phyloP scores from a whole-genome alignment of 2,888 invertebrate genomes.

The Drosophila nr. medialis region DNA sequence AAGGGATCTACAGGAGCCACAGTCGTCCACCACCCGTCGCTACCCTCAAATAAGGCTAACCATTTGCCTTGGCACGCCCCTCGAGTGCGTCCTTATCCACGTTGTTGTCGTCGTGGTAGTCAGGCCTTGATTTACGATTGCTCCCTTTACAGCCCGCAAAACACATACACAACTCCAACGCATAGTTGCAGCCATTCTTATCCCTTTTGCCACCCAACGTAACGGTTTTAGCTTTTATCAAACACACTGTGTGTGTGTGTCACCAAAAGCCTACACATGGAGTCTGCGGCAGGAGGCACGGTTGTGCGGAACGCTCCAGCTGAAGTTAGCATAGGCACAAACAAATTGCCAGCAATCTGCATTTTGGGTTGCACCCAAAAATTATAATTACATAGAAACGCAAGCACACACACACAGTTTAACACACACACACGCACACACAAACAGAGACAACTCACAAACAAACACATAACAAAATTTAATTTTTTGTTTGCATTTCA shows the following conservation, averaged over 20 bases:
- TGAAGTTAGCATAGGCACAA: conserved; percentile 52
- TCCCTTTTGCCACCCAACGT: conserved; percentile 2
- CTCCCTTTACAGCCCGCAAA: conserved; percentile 68
- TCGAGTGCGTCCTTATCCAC: conserved; percentile 53
- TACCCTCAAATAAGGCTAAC: background rate
- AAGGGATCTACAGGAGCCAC: background rate
- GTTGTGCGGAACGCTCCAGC: conserved; percentile 15
- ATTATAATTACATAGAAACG: conserved; percentile 68
- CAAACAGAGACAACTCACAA: background rate
- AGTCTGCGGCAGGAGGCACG: conserved; percentile 19
- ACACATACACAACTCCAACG: conserved; percentile 31
- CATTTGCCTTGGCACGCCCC: conserved; percentile 41
- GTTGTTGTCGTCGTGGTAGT: conserved; percentile 41
- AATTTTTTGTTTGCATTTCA: conserved; percentile 31
- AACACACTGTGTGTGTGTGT: conserved; percentile 28
- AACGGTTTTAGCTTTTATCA: conserved; percentile 52
- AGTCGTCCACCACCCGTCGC: background rate
- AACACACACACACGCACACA: background rate
- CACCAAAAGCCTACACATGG: conserved; percentile 49
- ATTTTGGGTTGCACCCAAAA: conserved; percentile 63
- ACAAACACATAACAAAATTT: conserved; percentile 20
- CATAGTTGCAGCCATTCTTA: background rate
- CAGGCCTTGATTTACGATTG: conserved; percentile 77
- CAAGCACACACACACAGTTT: conserved; percentile 19
- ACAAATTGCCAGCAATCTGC: conserved; percentile 74